phyloP scores from a whole-genome alignment of 23 tunicate genomes.

The Ascidia mentula region DNA sequence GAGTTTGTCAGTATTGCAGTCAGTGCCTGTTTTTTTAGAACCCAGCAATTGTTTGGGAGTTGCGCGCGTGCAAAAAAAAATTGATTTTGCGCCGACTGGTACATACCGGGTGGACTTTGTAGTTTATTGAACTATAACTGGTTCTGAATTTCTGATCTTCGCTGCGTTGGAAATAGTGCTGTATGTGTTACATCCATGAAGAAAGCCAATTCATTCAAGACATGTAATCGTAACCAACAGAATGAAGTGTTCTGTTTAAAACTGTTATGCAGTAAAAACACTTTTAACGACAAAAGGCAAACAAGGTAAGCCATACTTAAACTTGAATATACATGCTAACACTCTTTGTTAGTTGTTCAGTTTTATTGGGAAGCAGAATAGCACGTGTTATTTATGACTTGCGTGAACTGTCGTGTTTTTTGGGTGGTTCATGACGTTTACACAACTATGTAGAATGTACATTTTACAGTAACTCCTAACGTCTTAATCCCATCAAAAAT shows the following conservation, averaged over 20 bases:
- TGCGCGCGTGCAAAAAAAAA: too few relatives aligned
- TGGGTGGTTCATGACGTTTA: too few relatives aligned
- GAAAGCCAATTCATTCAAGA: conserved; percentile 78
- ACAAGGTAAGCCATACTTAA: conserved; percentile 19
- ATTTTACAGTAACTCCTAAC: too few relatives aligned
- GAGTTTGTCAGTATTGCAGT: conserved; percentile 74
- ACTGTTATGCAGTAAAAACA: background rate
- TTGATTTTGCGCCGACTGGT: conserved; percentile 90
- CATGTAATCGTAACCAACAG: conserved; percentile 74
- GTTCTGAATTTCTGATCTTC: conserved; percentile 79
- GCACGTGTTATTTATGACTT: too few relatives aligned
- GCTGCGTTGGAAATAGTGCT: conserved; percentile 76
- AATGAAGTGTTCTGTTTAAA: conserved; percentile 54
- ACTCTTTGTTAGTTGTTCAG: too few relatives aligned
- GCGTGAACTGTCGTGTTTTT: too few relatives aligned
- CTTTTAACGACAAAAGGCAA: background rate
- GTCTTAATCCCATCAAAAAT: too few relatives aligned
- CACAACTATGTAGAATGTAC: too few relatives aligned
- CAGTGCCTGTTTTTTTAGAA: too few relatives aligned
- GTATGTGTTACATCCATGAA: conserved; percentile 83
- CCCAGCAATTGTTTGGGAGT: too few relatives aligned
- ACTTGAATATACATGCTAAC: background rate
- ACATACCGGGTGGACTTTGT: conserved; percentile 76
- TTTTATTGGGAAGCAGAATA: too few relatives aligned
- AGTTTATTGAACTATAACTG: conserved; percentile 86